Percentiles rank a stretch among this genome's conserved stretches.
Conservation (phyloP, 2,113 vertebrate species). For the Nansenia antarctica region DNA sequence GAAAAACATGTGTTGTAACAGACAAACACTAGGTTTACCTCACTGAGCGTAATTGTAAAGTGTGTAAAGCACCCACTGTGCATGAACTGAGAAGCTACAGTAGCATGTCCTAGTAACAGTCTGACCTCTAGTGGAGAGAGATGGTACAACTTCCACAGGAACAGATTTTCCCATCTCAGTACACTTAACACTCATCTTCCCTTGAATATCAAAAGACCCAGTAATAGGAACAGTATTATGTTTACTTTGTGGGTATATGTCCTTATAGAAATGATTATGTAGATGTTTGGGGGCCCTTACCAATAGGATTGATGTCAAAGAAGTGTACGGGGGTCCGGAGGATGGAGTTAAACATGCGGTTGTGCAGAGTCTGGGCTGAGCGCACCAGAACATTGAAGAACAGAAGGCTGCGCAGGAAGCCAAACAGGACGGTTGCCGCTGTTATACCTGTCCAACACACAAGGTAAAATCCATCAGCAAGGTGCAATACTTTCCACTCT, state of each 20-base stretch:
- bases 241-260: background rate
- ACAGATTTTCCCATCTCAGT: background rate
- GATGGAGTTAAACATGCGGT: slow-evolving; percentile 90
- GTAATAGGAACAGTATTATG: background rate
- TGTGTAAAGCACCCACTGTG: slow-evolving; percentile 6
- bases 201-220: background rate
- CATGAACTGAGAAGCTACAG: slow-evolving; percentile 16
- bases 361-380: slow-evolving; percentile 86
- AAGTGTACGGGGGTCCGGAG: slow-evolving; percentile 85
- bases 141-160: background rate
- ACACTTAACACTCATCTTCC: background rate
- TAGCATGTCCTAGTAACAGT: slow-evolving; percentile 48
- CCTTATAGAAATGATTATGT: background rate
- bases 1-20: background rate
- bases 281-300: slow-evolving; percentile 74
- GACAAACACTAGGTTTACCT: background rate
- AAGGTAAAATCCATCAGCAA: slow-evolving; percentile 5
- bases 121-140: slow-evolving; percentile 71
- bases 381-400: slow-evolving; percentile 87
- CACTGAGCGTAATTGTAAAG: background rate
- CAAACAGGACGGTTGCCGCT: slow-evolving; percentile 80
- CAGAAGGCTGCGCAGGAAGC: slow-evolving; percentile 81
- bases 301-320: slow-evolving; percentile 91
- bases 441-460: slow-evolving; percentile 82
- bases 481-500: background rate